Conservation (phyloP, 2,888 invertebrate genomes). For the Nemurella pictetii region DNA sequence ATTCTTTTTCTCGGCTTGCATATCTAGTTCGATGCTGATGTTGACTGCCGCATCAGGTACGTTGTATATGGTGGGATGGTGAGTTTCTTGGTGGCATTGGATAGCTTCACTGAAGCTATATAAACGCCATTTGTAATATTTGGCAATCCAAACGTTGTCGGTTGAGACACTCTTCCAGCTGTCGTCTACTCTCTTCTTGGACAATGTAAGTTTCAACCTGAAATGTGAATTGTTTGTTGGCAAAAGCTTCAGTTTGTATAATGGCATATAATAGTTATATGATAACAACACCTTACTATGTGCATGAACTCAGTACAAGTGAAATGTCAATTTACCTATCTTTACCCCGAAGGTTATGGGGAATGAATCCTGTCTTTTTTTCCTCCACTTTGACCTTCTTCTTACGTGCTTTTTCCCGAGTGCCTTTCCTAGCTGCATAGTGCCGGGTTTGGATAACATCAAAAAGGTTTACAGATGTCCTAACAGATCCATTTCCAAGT, state of each 20-base stretch:
- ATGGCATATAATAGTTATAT: no score
- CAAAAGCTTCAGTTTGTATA: neutral
- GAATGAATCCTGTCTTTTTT: constrained; percentile 74
- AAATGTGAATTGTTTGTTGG: constrained; percentile 37
- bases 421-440: constrained; percentile 82
- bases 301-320: neutral
- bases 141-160: constrained; percentile 67
- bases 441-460: constrained; percentile 44
- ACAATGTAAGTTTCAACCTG: constrained; percentile 53
- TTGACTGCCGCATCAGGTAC: constrained; percentile 70
- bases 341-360: constrained; percentile 67
- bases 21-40: constrained; percentile 76
- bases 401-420: constrained; percentile 73
- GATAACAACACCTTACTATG: no score
- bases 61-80: constrained; percentile 82
- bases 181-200: constrained; percentile 64
- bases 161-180: constrained; percentile 57
- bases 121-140: constrained; percentile 61
- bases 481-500: neutral
- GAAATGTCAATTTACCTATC: constrained; percentile 53
- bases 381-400: constrained; percentile 75
- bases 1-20: constrained; percentile 72
- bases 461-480: neutral
- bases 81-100: constrained; percentile 74
- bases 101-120: constrained; percentile 78